Percentiles rank a stretch among this genome's conserved stretches.
These are phyloP conservation scores for Eufriesea mexicana DNA, from an alignment of 1,140 invertebrate genomes.

Conservation along the genomic window DNA sequence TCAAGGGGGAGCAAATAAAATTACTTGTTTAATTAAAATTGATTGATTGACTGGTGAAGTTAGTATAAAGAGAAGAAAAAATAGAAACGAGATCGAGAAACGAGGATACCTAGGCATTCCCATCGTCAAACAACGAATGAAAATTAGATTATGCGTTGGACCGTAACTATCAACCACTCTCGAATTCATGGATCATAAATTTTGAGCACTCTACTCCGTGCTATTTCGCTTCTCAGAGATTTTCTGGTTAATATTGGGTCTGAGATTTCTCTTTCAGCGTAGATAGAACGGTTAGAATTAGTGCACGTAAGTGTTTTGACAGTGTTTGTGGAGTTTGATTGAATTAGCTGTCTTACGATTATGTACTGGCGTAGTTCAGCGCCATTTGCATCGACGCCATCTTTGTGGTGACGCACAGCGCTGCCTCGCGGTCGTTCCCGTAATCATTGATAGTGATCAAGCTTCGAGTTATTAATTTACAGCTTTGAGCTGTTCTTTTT, in stretches of 20 bases:
- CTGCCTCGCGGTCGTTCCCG: no score
- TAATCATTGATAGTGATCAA: not conserved
- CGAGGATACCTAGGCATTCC: conserved; percentile 5
- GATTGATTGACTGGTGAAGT: not conserved
- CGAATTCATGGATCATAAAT: conserved; percentile 50
- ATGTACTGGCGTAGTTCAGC: no score
- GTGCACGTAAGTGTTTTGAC: not conserved
- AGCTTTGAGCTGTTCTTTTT: not conserved
- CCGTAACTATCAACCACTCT: not conserved
- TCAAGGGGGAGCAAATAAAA: not conserved
- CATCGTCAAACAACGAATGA: no score
- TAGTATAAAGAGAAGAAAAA: not conserved
- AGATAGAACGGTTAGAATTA: not conserved
- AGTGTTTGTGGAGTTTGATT: not conserved
- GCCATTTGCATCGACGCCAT: not conserved
- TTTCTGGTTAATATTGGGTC: conserved; percentile 11
- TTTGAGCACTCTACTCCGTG: not conserved
- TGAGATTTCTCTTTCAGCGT: conserved; percentile 35
- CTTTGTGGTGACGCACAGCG: no score
- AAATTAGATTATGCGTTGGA: conserved; percentile 35
- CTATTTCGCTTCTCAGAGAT: conserved; percentile 12
- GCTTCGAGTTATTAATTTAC: not conserved
- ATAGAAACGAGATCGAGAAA: conserved; percentile 23
- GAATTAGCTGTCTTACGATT: not conserved
- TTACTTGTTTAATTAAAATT: not conserved